These are phyloP conservation scores for Catharus fuscescens DNA, from an alignment of 2,113 vertebrate species.

Conservation along the genomic window DNA sequence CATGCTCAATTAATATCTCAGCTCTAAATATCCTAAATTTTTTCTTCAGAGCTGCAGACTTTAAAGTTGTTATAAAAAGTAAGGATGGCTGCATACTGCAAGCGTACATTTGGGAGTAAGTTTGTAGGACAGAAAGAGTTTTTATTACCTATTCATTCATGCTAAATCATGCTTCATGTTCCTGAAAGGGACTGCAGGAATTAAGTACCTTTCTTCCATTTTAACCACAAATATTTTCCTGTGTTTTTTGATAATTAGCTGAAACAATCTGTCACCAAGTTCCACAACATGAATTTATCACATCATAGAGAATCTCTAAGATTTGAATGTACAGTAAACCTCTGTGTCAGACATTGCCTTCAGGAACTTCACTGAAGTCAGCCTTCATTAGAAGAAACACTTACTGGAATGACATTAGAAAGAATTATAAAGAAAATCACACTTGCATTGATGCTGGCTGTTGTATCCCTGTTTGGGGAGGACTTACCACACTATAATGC, in stretches of 20 bases:
- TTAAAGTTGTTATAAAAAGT: neutral
- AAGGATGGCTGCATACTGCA: neutral
- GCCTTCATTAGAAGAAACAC: neutral
- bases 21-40: slow-evolving; percentile 8
- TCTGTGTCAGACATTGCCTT: neutral
- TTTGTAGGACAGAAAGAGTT: neutral
- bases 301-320: neutral
- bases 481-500: neutral
- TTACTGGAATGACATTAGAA: neutral
- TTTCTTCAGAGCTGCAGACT: slow-evolving; percentile 6
- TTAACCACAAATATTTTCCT: neutral
- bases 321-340: neutral
- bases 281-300: slow-evolving; percentile 1
- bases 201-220: neutral
- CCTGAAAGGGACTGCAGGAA: neutral
- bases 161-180: neutral
- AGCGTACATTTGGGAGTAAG: neutral
- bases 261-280: slow-evolving; percentile 19
- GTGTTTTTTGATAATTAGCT: slow-evolving; percentile 39
- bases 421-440: neutral
- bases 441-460: neutral
- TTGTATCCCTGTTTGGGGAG: neutral
- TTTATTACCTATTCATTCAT: neutral
- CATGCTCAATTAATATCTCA: slow-evolving; percentile 35
- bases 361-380: neutral